phyloP scores from a whole-genome alignment of 2,888 invertebrate species.

The Leptinotarsa rubiginosa region DNA sequence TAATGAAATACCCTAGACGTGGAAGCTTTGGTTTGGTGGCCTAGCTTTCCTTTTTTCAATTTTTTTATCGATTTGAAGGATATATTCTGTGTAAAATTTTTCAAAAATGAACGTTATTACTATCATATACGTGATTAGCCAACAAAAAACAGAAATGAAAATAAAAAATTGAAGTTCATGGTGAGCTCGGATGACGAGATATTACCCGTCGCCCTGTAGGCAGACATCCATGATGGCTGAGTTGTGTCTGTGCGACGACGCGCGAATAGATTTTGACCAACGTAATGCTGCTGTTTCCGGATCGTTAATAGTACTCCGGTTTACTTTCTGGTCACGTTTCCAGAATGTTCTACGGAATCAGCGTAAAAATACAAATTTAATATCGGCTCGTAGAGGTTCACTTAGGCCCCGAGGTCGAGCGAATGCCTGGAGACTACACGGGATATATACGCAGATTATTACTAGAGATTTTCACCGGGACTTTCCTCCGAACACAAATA shows the following conservation, averaged over 20 bases:
- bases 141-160: background rate
- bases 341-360: slow-evolving; percentile 71
- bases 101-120: no score
- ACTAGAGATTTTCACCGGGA: slow-evolving; percentile 55
- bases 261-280: slow-evolving; percentile 58
- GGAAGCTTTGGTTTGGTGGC: no score
- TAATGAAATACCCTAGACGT: no score
- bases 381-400: slow-evolving; percentile 66
- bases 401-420: slow-evolving; percentile 57
- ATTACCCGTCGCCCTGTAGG: slow-evolving; percentile 16
- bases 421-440: slow-evolving; percentile 45
- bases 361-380: slow-evolving; percentile 75
- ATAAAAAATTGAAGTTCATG: background rate
- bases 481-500: slow-evolving; percentile 46
- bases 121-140: no score
- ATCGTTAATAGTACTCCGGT: slow-evolving; percentile 71
- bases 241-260: slow-evolving; percentile 52
- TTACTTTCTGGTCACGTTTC: slow-evolving; percentile 71
- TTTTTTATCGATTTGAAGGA: no score
- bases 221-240: slow-evolving; percentile 48
- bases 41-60: no score
- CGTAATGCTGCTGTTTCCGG: slow-evolving; percentile 64
- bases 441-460: slow-evolving; percentile 59
- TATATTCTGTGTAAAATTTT: no score
- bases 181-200: no score